A percentile compares a stretch with the other conserved stretches of the same genome.
These are phyloP conservation scores for Chaetophractus vellerosus DNA, from an alignment of 2,797 vertebrate genomes.

Conservation along the genomic window DNA sequence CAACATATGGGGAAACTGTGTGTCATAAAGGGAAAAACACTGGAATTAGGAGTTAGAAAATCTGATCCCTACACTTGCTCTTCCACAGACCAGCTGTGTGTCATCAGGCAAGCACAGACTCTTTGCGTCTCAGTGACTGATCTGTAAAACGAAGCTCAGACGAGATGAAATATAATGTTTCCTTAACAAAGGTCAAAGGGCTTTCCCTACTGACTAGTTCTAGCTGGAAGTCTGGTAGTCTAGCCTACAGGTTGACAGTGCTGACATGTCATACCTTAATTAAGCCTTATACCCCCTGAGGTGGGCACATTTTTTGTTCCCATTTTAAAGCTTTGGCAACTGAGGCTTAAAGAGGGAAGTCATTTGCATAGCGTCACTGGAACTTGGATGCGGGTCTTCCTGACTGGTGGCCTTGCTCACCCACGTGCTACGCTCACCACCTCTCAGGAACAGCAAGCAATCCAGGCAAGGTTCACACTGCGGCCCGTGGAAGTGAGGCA, in stretches of 20 bases:
- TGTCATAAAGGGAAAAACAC: neutral
- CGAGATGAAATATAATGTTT: neutral
- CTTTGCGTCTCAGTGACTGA: neutral
- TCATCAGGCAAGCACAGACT: neutral
- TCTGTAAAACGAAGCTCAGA: neutral
- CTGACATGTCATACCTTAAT: neutral
- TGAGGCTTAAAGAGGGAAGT: neutral
- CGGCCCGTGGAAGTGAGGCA: neutral
- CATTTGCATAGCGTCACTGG: neutral
- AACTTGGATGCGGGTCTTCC: neutral
- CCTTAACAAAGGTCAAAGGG: neutral
- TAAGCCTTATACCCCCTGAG: neutral
- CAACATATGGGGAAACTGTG: neutral
- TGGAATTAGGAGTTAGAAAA: neutral
- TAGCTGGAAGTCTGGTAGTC: neutral
- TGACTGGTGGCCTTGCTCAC: neutral
- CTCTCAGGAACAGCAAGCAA: neutral
- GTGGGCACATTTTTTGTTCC: too few relatives aligned
- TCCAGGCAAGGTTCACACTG: neutral
- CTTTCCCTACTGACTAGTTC: neutral
- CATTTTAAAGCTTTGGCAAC: neutral
- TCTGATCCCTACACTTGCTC: neutral
- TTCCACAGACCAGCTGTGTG: neutral
- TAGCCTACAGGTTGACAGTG: neutral
- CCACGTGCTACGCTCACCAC: neutral